Percentiles rank a stretch among this genome's conserved stretches.
Conservation (phyloP, 2,888 invertebrate genomes). For the Eremobia ochroleuca region DNA sequence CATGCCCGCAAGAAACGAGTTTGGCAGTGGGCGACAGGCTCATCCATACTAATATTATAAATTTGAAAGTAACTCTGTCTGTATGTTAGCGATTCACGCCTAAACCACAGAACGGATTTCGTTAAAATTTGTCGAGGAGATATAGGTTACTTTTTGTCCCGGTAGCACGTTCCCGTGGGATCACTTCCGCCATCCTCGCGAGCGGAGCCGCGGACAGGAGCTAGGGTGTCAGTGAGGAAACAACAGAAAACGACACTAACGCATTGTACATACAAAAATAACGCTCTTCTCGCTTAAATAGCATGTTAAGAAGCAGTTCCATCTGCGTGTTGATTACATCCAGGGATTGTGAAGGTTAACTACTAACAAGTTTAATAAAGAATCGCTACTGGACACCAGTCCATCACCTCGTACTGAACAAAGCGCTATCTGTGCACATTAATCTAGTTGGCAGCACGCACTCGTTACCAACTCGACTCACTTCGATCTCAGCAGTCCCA, state of each 20-base stretch:
- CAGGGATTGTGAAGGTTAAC: conserved; percentile 19
- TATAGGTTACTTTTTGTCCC: too few species aligned
- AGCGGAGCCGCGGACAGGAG: too few species aligned
- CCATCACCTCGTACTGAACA: conserved; percentile 17
- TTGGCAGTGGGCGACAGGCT: too few species aligned
- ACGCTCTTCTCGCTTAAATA: not conserved
- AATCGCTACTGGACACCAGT: conserved; percentile 6
- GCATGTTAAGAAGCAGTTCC: conserved; percentile 1
- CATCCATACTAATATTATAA: too few species aligned
- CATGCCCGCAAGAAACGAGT: not conserved
- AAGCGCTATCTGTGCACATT: conserved; percentile 50
- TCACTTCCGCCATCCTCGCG: too few species aligned
- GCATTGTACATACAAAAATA: not conserved
- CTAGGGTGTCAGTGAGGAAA: not conserved
- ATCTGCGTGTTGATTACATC: conserved; percentile 1
- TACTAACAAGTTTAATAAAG: conserved; percentile 1
- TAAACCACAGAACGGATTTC: too few species aligned
- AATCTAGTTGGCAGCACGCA: conserved; percentile 47
- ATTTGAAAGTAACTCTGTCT: too few species aligned
- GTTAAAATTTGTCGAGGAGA: too few species aligned
- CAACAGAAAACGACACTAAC: not conserved
- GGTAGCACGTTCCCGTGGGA: too few species aligned
- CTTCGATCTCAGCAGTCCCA: conserved; percentile 1
- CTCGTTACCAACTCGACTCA: not conserved
- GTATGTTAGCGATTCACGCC: too few species aligned